Evolutionary conservation across 2,888 invertebrate species (phyloP), one percentile per base, ranked within the genome.

Genomic region (Oscheius sp.): DNA sequence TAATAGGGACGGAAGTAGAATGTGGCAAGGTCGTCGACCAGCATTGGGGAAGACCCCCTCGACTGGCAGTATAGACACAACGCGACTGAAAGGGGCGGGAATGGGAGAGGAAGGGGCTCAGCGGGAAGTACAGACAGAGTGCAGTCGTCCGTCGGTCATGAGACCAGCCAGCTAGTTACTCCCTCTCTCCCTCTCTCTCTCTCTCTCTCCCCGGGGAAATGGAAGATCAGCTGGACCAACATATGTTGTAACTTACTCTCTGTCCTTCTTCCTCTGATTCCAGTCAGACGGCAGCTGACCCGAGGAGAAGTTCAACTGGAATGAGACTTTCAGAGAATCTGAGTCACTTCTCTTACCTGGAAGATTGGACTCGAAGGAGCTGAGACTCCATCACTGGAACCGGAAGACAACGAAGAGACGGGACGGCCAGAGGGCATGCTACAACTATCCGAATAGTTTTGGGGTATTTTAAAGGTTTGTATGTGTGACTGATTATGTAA

Each of bases 301-400:
- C 42, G 42, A 42, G 4, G 7, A 3, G 42, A 42, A 42, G 68
- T 68, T 68, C 68, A 68, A 53, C 60, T 68, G 53, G 35, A 53
- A 68, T 35, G 42, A 53, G 33, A 11, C 42, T 10, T 11, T 29
- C 55, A 5, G 3, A 29, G 21, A 5, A 55, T 29, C 32, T 60
- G 60, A 60, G 35, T 60, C 60, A 35, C n/a, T 11, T 21, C 62
- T 35, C 68, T n/a, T 65, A 73, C 73, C 68, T 81, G 81, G n/a
- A 75, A 55, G 37, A 80, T 74, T 4, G 82, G 80, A 68, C 80
- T 80, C 2, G 80, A 76, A n/a, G 79, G 80, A 37, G 78, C 80
- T 21, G 79, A 78, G n/a, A 79, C 79, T 58, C 78, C 76, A 70
- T 80, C 80, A 9, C 73, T 70, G 32, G 80, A 80, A 13, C 78